Evolutionary conservation across 53 echinoderm and acorn worm species (phyloP), one percentile per base, ranked within the genome.

Genomic region (Echinometra lucunter): DNA sequence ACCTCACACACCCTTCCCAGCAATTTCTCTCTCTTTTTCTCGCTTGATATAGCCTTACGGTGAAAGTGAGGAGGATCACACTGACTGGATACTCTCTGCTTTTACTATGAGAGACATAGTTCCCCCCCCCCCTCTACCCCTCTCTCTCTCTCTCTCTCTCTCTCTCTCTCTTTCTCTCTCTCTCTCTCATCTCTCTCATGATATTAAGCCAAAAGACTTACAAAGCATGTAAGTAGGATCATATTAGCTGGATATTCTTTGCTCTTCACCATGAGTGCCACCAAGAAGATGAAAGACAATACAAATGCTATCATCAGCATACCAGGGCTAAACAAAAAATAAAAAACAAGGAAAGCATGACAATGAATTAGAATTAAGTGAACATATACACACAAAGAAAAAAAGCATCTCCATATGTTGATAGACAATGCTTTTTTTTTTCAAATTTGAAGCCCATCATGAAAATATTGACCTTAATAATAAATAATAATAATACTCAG

Each of bases 231-330:
- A 1, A 98, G 97, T 6, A 98, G 96, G 63, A 98, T 96, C 98
- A 98, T 97, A 78, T 98, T 98, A 78, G 88, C 89, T 42, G 97
- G 99, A 74, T 95, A 95, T 38, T 98, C 99, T 34, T 83, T 91
- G 57, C 99, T 96, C 89, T 98, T 98, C 91, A 98, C 95, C 80
- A 98, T 95, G 56, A 98, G 93, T 7, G 98, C 99, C 58, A 98
- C 58, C 78, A 98, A 74, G 45, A 97, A 95, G 37, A 95, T 94
- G 88, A 98, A 88, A 44, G 98, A 97, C 28, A 96, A 93, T 19
- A 98, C 80, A 82, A 95, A 96, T n/a, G 98, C 97, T 13, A 98
- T 35, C 94, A 98, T 95, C 42, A 98, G 92, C 95, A 97, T 96
- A 1, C 96, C 98, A 93, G 97, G 96, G 90, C 99, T 98, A 91